Conservation (phyloP, 2,113 vertebrate species). For the Periophthalmodon schlosseri region DNA sequence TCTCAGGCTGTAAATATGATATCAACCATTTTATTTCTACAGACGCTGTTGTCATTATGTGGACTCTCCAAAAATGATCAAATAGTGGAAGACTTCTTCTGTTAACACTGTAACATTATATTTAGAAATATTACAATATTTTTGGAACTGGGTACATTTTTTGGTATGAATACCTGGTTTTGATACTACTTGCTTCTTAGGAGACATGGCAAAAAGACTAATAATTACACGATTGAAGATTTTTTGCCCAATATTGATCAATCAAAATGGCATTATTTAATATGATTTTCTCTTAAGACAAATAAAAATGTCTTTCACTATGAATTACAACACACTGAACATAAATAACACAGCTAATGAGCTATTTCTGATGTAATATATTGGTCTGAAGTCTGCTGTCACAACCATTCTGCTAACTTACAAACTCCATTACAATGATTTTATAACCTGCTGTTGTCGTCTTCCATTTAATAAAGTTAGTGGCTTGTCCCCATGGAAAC, state of each 20-base stretch:
- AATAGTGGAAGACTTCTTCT: not conserved
- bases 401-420: constrained; percentile 10
- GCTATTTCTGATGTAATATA: not conserved
- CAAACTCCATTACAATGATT: constrained; percentile 2
- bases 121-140: too few relatives aligned
- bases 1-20: constrained; percentile 21
- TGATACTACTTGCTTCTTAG: too few relatives aligned
- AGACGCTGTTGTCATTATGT: not conserved
- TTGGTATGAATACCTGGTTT: too few relatives aligned
- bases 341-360: not conserved
- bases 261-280: too few relatives aligned
- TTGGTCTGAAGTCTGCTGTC: constrained; percentile 13
- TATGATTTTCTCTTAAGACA: too few relatives aligned
- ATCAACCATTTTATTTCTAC: constrained; percentile 8
- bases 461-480: constrained; percentile 24
- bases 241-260: too few relatives aligned
- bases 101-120: not conserved
- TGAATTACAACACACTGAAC: too few relatives aligned
- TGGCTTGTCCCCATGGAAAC: constrained; percentile 13
- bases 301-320: too few relatives aligned
- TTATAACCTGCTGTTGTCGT: constrained; percentile 8
- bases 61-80: not conserved
- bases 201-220: too few relatives aligned
- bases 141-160: too few relatives aligned
- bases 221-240: too few relatives aligned